Evolutionary conservation across 2,797 vertebrate species (phyloP).

Genomic region (Falco concolor): DNA sequence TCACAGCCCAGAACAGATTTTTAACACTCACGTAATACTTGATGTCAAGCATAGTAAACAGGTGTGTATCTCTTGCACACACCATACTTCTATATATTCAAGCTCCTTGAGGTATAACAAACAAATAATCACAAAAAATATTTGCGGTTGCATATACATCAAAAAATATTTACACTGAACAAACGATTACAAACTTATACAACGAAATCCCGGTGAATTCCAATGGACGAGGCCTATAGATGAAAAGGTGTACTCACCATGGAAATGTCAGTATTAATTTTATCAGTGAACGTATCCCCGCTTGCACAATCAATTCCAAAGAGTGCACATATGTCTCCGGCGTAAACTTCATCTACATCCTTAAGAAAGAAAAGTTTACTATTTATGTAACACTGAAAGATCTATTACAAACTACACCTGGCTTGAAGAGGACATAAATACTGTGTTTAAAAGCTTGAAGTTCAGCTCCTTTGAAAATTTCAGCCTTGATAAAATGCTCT

Average conservation of each 20-base stretch:
- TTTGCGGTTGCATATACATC: not conserved
- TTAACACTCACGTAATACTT: not conserved
- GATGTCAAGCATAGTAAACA: not conserved
- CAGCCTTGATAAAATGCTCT: not conserved
- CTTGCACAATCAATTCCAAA: constrained; percentile 97
- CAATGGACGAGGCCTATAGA: fast-evolving
- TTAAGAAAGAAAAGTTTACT: constrained; percentile 34
- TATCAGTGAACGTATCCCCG: constrained; percentile 92
- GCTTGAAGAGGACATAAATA: not conserved
- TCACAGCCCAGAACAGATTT: not conserved
- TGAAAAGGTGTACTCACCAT: constrained; percentile 79
- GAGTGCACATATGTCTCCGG: constrained; percentile 94
- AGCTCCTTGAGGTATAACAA: not conserved
- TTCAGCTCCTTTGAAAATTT: not conserved
- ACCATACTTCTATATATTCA: not conserved
- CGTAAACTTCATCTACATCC: constrained; percentile 90
- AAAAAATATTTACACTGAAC: not conserved
- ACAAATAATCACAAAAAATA: not conserved
- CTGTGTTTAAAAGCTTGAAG: not conserved
- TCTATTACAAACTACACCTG: not conserved
- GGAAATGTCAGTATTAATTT: constrained; percentile 79
- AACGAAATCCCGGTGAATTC: not conserved
- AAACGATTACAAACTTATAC: fast-evolving
- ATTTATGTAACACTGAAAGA: not conserved
- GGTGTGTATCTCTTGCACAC: too few species aligned